phyloP scores from a whole-genome alignment of 2,113 vertebrate genomes.

The Petroica traversi region DNA sequence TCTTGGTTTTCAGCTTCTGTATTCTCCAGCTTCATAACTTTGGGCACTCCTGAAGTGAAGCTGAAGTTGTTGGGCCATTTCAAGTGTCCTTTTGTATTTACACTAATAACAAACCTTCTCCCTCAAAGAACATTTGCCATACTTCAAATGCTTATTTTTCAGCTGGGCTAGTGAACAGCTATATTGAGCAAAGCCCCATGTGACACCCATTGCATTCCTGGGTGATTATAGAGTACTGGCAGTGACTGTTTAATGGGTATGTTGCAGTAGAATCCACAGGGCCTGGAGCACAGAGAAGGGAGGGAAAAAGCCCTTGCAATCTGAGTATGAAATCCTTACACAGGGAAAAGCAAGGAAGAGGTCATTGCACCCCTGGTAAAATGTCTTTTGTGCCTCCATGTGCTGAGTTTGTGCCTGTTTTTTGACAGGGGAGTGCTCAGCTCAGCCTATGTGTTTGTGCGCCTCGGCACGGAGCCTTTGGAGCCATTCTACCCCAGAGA shows the following conservation, averaged over 20 bases:
- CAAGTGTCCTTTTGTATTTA: constrained; percentile 23
- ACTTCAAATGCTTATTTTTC: constrained; percentile 53
- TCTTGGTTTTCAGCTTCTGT: not conserved
- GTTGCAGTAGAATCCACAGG: not conserved
- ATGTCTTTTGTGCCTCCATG: not conserved
- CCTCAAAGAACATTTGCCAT: constrained; percentile 37
- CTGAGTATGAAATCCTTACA: not conserved
- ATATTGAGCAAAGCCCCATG: constrained; percentile 44
- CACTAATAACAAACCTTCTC: constrained; percentile 44
- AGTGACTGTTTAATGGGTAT: not conserved
- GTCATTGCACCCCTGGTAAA: not conserved
- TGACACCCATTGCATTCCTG: constrained; percentile 43
- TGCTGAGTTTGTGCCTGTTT: not conserved
- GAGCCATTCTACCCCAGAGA: not conserved
- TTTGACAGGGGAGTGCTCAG: not conserved
- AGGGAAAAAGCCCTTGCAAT: not conserved
- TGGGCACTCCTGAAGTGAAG: not conserved
- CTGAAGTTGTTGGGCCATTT: not conserved
- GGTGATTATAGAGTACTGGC: constrained; percentile 18
- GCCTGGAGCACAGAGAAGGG: not conserved
- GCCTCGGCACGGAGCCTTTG: accelerated
- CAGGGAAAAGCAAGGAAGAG: not conserved
- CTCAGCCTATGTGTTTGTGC: accelerated
- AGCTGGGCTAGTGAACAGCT: constrained; percentile 19
- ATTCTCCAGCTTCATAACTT: constrained; percentile 17